Evolutionary conservation across 2,888 invertebrate species (phyloP), one percentile per base, ranked within the genome.

Genomic region (Leptothorax acervorum): DNA sequence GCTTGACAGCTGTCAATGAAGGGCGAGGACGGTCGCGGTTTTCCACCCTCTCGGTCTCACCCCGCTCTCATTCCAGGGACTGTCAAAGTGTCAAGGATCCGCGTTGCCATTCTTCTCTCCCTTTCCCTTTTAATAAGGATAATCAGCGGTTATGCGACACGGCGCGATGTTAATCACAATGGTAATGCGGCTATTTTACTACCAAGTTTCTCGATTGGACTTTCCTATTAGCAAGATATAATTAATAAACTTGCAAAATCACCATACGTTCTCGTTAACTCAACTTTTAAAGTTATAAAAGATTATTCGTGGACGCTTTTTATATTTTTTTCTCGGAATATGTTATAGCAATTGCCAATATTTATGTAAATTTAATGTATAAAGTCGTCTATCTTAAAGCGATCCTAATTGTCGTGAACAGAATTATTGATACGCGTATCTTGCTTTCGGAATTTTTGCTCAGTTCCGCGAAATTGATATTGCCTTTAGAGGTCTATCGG

Each of bases 1-100:
- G 90, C 90, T 91, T 93, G 93, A 93, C 93, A 93, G 93, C 93
- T 92, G 93, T 93, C 93, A 93, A 93, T 92, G 90, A 87, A 87
- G 90, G 85, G 86, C 65, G 89, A 74, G 85, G 86, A 83, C 86
- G 88, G 87, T 85, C 87, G 89, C 88, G 89, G 88, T 88, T 89
- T 88, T 87, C 85, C 85, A 85, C 74, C 86, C 71, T 57, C 57
- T 57, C 57, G 57, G 62, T 65, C 83, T 71, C 82, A 23, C 86
- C 86, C 6, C 85, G 85, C 86, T 83, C 86, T 82, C 78, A 74
- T 87, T 84, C 81, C 45, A 70, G 65, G 89, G 89, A 86, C 90
- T 92, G 92, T 92, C 93, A 93, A 93, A 91, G 89, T 92, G 91
- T 92, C 92, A 88, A 79, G 79, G 83, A 89, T 89, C 81, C 84